These are phyloP conservation scores for Muntiacus muntjak DNA, from an alignment of 2,113 vertebrate species.

Conservation along the genomic window DNA sequence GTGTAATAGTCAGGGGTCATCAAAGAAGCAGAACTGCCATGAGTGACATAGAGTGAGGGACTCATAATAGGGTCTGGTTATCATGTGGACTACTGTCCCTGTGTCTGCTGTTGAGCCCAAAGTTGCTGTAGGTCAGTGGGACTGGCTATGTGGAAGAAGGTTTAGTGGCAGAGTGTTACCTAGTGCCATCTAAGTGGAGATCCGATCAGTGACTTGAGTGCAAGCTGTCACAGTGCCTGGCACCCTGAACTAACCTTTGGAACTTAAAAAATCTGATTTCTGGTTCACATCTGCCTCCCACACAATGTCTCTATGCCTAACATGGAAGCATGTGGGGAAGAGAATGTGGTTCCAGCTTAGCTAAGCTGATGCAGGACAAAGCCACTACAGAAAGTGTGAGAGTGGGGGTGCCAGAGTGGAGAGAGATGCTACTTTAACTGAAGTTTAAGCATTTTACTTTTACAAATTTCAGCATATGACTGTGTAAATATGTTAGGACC, in stretches of 20 bases:
- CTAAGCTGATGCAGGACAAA: background rate
- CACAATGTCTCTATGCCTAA: background rate
- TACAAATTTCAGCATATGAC: background rate
- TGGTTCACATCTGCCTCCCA: background rate
- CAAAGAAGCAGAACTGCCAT: background rate
- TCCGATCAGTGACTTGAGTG: background rate
- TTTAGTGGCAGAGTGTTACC: background rate
- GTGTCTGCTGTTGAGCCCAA: background rate
- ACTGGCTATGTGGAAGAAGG: background rate
- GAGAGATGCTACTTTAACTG: background rate
- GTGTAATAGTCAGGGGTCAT: background rate
- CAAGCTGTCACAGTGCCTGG: background rate
- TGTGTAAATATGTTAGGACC: background rate
- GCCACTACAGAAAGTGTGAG: background rate
- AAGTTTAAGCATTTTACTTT: background rate
- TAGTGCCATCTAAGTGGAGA: background rate
- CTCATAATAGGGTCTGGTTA: background rate
- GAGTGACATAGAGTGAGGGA: background rate
- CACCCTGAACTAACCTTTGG: background rate
- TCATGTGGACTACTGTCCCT: background rate
- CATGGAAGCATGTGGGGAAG: background rate
- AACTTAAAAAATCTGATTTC: background rate
- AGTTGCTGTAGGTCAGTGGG: background rate
- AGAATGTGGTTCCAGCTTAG: background rate
- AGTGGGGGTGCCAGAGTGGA: background rate